Percentiles rank a stretch among this genome's conserved stretches.
phyloP scores from a whole-genome alignment of 1,140 invertebrate species.

The Cotesia chilonis region DNA sequence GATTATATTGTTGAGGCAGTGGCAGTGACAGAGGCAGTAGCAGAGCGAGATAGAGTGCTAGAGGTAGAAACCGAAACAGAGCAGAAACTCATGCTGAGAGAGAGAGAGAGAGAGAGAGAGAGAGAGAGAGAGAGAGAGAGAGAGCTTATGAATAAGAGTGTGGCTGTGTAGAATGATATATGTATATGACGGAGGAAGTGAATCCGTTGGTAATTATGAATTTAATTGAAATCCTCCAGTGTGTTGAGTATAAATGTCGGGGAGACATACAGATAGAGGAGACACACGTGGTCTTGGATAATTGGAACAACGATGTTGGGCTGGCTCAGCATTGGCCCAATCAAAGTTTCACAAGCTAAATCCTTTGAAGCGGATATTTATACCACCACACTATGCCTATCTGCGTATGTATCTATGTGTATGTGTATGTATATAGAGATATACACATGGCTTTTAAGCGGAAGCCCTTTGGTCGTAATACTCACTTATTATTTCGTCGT shows the following conservation, averaged over 20 bases:
- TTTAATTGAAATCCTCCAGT: conserved; percentile 32
- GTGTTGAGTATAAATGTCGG: neutral
- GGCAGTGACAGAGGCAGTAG: too few species aligned
- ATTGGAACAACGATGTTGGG: conserved; percentile 36
- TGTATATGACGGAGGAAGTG: too few species aligned
- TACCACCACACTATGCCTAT: neutral
- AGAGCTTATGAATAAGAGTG: neutral
- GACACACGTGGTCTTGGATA: conserved; percentile 27
- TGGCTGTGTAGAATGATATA: too few species aligned
- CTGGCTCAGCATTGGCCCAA: conserved; percentile 35
- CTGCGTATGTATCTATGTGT: neutral
- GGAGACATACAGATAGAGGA: conserved; percentile 14
- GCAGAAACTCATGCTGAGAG: neutral
- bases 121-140: neutral
- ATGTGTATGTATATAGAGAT: conserved; percentile 12
- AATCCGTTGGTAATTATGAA: conserved; percentile 29
- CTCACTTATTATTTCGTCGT: conserved; percentile 38
- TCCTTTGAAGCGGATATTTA: conserved; percentile 28
- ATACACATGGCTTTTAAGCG: neutral
- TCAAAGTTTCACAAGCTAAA: conserved; percentile 36
- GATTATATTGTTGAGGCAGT: too few species aligned
- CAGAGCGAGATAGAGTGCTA: neutral
- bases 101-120: neutral
- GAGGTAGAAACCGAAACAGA: neutral
- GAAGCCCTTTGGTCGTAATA: conserved; percentile 30